A percentile compares a stretch with the other conserved stretches of the same genome.
Evolutionary conservation across 2,113 vertebrate species (phyloP).

Genomic region (Halichoerus grypus): DNA sequence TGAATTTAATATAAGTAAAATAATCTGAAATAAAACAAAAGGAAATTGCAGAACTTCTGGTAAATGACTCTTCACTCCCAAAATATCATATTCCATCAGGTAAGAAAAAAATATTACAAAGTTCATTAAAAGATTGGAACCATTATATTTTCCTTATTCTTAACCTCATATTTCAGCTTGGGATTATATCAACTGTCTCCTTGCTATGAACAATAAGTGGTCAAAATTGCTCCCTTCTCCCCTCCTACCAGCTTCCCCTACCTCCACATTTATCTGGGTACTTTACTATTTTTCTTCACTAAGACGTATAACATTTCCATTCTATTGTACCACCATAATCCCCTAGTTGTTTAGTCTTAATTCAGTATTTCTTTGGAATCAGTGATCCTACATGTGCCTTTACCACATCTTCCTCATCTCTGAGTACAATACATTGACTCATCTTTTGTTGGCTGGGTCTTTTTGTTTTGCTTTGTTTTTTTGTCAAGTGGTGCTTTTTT

Average conservation of each 20-base stretch:
- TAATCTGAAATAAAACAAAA: conserved; percentile 10
- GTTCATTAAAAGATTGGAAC: background rate
- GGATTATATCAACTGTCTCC: background rate
- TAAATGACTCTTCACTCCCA: background rate
- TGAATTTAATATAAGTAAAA: conserved; percentile 18
- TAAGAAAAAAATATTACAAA: background rate
- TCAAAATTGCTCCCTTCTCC: background rate
- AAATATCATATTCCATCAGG: background rate
- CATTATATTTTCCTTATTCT: background rate
- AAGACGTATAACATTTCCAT: background rate
- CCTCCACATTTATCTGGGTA: background rate
- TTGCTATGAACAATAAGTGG: background rate
- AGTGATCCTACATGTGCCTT: background rate
- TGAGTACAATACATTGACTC: background rate
- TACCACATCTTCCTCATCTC: background rate
- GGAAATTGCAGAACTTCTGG: background rate
- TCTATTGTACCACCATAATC: background rate
- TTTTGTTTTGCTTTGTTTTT: background rate
- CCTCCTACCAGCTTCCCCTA: background rate
- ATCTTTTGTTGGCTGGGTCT: background rate
- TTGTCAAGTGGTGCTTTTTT: background rate
- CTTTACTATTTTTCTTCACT: background rate
- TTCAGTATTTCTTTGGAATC: background rate
- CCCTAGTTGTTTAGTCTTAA: background rate
- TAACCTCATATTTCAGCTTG: background rate